Percentiles rank a stretch among this genome's conserved stretches.
These are phyloP conservation scores for Amphipyra berbera DNA, from an alignment of 2,888 invertebrate genomes.

Conservation along the genomic window DNA sequence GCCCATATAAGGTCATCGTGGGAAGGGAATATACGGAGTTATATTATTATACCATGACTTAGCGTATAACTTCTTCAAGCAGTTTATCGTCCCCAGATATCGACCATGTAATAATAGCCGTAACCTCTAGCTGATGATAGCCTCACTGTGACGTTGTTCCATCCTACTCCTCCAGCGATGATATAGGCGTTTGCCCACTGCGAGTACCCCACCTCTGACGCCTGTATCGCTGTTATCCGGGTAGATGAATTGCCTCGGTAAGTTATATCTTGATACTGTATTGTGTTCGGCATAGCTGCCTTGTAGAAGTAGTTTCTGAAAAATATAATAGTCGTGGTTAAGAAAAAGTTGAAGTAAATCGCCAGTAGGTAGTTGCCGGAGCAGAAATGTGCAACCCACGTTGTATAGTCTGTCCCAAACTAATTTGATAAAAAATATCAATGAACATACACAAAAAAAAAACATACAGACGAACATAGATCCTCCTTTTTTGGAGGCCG, in stretches of 20 bases:
- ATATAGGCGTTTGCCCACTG: conserved; percentile 72
- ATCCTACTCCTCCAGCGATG: conserved; percentile 65
- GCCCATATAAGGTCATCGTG: too few species aligned
- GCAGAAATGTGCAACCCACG: too few species aligned
- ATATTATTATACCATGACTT: too few species aligned
- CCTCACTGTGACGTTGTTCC: conserved; percentile 71
- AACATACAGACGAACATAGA: too few species aligned
- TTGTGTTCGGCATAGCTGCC: conserved; percentile 63
- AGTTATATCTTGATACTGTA: conserved; percentile 75
- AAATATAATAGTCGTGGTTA: not conserved
- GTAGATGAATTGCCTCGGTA: conserved; percentile 72
- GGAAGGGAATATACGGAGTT: too few species aligned
- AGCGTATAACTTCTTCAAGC: not conserved
- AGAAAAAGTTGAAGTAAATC: not conserved
- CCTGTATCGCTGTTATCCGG: conserved; percentile 70
- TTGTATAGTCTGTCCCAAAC: too few species aligned
- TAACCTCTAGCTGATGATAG: conserved; percentile 70
- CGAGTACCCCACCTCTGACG: conserved; percentile 70
- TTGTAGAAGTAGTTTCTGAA: conserved; percentile 59
- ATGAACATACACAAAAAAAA: too few species aligned
- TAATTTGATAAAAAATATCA: too few species aligned
- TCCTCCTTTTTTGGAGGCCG: too few species aligned
- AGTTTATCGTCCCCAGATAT: conserved; percentile 74
- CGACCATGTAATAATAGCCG: conserved; percentile 75
- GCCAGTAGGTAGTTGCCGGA: not conserved